phyloP scores from a whole-genome alignment of 2,888 invertebrate genomes.

The Scaptodrosophila latifasciaeformis region DNA sequence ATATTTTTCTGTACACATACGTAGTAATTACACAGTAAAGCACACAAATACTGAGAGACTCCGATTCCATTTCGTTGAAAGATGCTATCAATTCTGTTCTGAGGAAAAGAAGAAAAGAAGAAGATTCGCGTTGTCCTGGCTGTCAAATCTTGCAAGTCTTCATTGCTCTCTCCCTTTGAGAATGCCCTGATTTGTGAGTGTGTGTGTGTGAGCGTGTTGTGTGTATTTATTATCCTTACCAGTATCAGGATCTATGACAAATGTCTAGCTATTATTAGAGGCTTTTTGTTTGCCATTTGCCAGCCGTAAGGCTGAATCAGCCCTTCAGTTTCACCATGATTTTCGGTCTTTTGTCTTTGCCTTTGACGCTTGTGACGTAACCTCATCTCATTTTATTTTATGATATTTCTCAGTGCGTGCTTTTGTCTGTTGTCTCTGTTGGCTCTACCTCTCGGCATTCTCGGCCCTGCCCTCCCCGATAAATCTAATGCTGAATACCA shows the following conservation, averaged over 20 bases:
- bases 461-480: too few relatives aligned
- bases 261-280: conserved; percentile 20
- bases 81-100: conserved; percentile 9
- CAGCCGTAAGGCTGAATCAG: not conserved
- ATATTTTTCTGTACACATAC: too few relatives aligned
- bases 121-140: conserved; percentile 33
- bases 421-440: conserved; percentile 12
- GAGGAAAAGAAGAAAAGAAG: too few relatives aligned
- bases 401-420: conserved; percentile 31
- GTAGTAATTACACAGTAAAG: too few relatives aligned
- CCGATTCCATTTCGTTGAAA: conserved; percentile 32
- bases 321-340: conserved; percentile 19
- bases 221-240: not conserved
- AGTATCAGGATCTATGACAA: conserved; percentile 42
- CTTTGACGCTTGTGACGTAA: conserved; percentile 20
- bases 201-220: not conserved
- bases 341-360: conserved; percentile 21
- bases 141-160: conserved; percentile 24
- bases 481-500: too few relatives aligned
- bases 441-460: not conserved
- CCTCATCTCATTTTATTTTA: conserved; percentile 36
- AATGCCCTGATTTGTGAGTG: too few relatives aligned
- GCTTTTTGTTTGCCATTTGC: conserved; percentile 2
- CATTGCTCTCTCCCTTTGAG: not conserved
- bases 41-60: too few relatives aligned